Conservation (phyloP, 1,140 invertebrate species). For the Pemphigus obesinymphae region DNA sequence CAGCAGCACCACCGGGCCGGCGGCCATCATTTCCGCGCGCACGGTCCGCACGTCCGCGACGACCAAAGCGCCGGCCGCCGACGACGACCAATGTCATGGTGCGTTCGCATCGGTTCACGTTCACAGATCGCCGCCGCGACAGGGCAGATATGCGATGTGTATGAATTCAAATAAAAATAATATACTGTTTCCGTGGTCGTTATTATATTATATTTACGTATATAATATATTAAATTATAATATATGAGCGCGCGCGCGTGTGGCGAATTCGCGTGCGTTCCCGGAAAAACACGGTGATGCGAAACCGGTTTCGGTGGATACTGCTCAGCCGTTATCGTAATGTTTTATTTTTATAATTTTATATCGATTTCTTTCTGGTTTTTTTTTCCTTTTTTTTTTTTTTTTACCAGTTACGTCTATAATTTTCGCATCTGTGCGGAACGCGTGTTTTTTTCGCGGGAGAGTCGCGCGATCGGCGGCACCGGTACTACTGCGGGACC, state of each 20-base stretch:
- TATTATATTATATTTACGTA: background rate
- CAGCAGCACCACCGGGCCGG: background rate
- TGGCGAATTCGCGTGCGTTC: background rate
- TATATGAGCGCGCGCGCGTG: background rate
- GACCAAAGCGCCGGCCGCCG: background rate
- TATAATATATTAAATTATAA: background rate
- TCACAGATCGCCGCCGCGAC: background rate
- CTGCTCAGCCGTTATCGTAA: too few relatives aligned
- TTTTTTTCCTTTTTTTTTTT: too few relatives aligned
- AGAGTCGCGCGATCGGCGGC: background rate
- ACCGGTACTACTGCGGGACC: background rate
- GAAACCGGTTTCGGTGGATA: background rate
- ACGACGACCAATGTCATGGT: background rate
- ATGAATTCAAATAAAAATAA: background rate
- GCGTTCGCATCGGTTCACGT: background rate
- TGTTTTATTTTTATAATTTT: too few relatives aligned
- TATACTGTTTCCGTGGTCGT: background rate
- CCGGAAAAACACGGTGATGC: too few relatives aligned
- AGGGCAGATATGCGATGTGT: background rate
- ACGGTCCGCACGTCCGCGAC: background rate
- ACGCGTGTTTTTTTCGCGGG: background rate
- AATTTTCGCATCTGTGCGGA: too few relatives aligned
- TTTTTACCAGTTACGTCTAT: too few relatives aligned
- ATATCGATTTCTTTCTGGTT: too few relatives aligned
- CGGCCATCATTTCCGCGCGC: background rate